These are phyloP conservation scores for Ptilorrhoa leucosticta DNA, from an alignment of 2,113 vertebrate species.

Conservation along the genomic window DNA sequence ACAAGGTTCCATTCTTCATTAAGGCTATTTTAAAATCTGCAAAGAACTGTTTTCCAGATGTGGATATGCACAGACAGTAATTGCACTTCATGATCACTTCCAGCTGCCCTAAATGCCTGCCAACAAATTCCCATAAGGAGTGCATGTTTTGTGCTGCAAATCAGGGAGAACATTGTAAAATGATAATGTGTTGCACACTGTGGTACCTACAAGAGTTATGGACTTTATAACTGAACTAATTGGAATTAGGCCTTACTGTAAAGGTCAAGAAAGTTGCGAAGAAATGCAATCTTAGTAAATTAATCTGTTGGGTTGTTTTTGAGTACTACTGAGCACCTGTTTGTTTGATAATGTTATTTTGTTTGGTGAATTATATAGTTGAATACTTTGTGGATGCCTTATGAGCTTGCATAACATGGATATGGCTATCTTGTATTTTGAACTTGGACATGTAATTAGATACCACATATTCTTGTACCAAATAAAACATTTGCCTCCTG, in stretches of 20 bases:
- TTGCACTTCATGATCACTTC: slow-evolving; percentile 96
- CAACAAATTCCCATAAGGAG: slow-evolving; percentile 85
- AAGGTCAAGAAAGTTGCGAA: slow-evolving; percentile 72
- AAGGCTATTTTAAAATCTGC: slow-evolving; percentile 76
- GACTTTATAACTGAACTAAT: slow-evolving; percentile 84
- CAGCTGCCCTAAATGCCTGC: slow-evolving; percentile 89
- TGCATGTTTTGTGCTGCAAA: slow-evolving; percentile 82
- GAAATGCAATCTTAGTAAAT: slow-evolving; percentile 66
- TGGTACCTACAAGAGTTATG: slow-evolving; percentile 80
- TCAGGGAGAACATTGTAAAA: slow-evolving; percentile 85
- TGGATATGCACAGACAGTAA: slow-evolving; percentile 91
- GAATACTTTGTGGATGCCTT: slow-evolving; percentile 8
- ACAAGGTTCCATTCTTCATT: slow-evolving; percentile 79
- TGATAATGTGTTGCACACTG: slow-evolving; percentile 82
- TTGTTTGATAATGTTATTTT: slow-evolving; percentile 16
- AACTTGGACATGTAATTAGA: slow-evolving; percentile 50
- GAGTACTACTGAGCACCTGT: slow-evolving; percentile 51
- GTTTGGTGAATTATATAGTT: background rate
- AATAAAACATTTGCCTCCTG: slow-evolving; percentile 8
- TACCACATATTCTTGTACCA: slow-evolving; percentile 39
- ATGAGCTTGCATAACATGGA: background rate
- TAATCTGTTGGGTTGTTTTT: slow-evolving; percentile 27
- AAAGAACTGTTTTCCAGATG: slow-evolving; percentile 90
- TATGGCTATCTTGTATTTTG: slow-evolving; percentile 3
- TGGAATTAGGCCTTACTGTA: slow-evolving; percentile 71